Evolutionary conservation across 2,113 vertebrate genomes (phyloP), one percentile per base, ranked within the genome.

Genomic region (Chaetorhynchus papuensis): DNA sequence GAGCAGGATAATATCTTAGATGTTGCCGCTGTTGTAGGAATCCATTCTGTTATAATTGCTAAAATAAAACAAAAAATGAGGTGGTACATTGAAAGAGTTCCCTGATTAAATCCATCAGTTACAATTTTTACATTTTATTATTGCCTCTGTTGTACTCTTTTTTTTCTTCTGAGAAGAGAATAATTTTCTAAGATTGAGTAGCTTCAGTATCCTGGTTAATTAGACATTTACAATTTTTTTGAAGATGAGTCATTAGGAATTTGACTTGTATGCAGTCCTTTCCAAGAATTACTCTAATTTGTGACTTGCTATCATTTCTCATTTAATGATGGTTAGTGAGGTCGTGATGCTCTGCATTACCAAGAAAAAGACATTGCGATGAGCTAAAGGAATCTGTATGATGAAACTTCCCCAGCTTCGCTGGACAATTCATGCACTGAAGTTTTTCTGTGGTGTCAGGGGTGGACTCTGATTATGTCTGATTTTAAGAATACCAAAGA

Each of bases 161-260:
- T 90, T 54, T 90, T 54, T 66, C 5, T 89, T 50, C 66, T 57
- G 35, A 37, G 31, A 50, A 4, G 5, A 30, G 63, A 86, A 72
- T 41, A 19, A 31, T 63, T 92, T 91, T 92, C 47, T 90, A 82
- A 95, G 72, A 63, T 21, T 83, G 37, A 71, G 10, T 68, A 65
- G 13, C 44, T 77, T 91, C 69, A 72, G 49, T 89, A 80, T 70
- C 89, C 44, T 89, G 27, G 45, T 92, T 94, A 91, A 93, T 92
- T 53, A 68, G 35, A 70, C 21, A 37, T 22, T 60, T 52, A 39
- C 44, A 44, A 19, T 16, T 64, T 54, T 92, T 92, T 90, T 61
- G 19, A 68, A 74, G 39, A 89, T n/a, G 78, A 93, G 30, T 96
- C 35, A 91, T 90, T 87, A 74, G 66, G 33, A 96, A 74, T 95